Percentiles rank a stretch among this genome's conserved stretches.
Conservation (phyloP, 2,888 invertebrate genomes). For the Agrotis ipsilon region DNA sequence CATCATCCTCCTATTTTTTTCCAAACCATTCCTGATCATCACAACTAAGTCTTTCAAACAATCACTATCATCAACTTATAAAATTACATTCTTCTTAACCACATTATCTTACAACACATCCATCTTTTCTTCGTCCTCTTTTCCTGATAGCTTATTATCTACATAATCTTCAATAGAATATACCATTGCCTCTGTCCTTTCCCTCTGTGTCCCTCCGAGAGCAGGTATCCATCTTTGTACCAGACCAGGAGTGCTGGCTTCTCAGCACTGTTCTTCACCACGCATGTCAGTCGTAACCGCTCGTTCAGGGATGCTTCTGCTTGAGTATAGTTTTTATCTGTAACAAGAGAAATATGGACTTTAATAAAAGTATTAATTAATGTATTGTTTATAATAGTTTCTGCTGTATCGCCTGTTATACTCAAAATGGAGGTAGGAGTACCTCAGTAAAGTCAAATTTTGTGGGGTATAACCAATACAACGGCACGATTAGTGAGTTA, state of each 20-base stretch:
- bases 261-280: slow-evolving; percentile 72
- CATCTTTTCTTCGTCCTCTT: not conserved
- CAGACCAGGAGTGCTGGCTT: slow-evolving; percentile 76
- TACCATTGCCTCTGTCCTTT: slow-evolving; percentile 80
- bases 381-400: no score
- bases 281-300: slow-evolving; percentile 83
- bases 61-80: no score
- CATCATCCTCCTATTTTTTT: no score
- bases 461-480: no score
- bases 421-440: no score
- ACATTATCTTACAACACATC: not conserved
- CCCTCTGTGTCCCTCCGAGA: slow-evolving; percentile 73
- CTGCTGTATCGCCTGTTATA: not conserved
- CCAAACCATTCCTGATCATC: no score
- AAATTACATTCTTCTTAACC: not conserved
- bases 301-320: slow-evolving; percentile 81
- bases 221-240: slow-evolving; percentile 82
- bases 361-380: not conserved
- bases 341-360: slow-evolving; percentile 54
- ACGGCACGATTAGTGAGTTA: no score
- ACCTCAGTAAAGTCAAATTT: no score
- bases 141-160: not conserved
- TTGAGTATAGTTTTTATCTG: slow-evolving; percentile 80
- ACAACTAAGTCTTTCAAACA: not conserved
- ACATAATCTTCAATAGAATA: slow-evolving; percentile 29